Evolutionary conservation across 2,113 vertebrate genomes (phyloP), one percentile per base, ranked within the genome.

Genomic region (Spilogale gracilis): DNA sequence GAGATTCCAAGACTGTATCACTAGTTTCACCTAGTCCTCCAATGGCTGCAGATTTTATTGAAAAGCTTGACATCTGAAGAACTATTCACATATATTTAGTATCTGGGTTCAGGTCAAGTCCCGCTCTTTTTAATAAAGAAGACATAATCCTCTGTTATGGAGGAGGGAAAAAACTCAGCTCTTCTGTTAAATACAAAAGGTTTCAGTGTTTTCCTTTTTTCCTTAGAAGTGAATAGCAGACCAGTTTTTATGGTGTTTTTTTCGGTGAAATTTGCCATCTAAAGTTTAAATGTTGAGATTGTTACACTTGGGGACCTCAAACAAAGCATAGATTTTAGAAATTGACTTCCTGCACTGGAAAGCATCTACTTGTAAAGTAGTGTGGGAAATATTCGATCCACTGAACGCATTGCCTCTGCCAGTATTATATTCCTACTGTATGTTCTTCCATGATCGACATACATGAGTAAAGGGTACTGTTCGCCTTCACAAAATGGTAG

Each of bases 81-180:
- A 94, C 74, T 90, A 87, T 82, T 97, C 96, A 73, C 96, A 88
- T 69, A 69, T 95, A 85, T 94, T 96, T 80, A 94, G 30, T 78
- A 83, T 32, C 91, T 95, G 91, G 92, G 32, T 25, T 92, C 90
- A 48, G 58, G 45, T 54, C 30, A 60, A 96, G 83, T 63, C 54
- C 7, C 87, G 5, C 38, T 5, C 45, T 2, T 27, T 18, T 83
- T 84, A 92, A 83, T 94, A 80, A 96, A 97, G 90, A 94, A 38
- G 82, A 73, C 81, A 94, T 2, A 83, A 78, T 25, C 73, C 91
- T 82, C 25, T 95, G 67, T 1, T 96, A 88, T 79, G 27, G 95
- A 80, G 63, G 69, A 95, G 10, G 1, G 48, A n/a, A 21, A 95
- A 97, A 98, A 86, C 27, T 58, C 81, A 83, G 50, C 89, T 97